Base-by-base conservation (phyloP, 2,888 invertebrate species). In the Cerceris ruficornis region DNA sequence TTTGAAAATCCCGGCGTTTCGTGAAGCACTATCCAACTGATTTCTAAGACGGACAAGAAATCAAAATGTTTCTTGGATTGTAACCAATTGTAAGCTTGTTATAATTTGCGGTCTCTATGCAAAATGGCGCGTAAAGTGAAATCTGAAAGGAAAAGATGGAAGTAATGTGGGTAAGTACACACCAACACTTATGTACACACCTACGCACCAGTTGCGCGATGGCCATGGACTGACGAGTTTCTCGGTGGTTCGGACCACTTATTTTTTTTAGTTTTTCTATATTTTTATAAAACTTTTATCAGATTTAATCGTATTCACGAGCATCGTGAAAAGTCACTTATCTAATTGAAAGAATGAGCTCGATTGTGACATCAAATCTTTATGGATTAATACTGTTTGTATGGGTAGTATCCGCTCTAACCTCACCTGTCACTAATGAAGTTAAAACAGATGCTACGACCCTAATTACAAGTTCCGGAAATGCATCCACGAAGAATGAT, bases 391-490 rank as follows among this genome's bases (percentile, higher is more conserved):
- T 59, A 55, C 41, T 75, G 55, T 77, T 86, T 74, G 65, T 86
- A 41, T 88, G 83, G 71, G 62, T 85, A 62, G 76, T 81, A 52
- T 74, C 77, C 67, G 81, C 81, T 61, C 61, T 89, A 89, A 88
- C 89, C 87, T 86, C 80, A 69, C 62, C 85, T 78, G 76, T 83
- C 82, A 83, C 62, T 28, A 70, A 64, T 66, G 73, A 62, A 55
- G 61, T 78, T n/a, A 60, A 64, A 67, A 75, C 79, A 76, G 80
- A 83, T 80, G 80, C 72, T 64, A 67, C 52, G 14, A 59, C 62
- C 4, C 46, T 49, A 39, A 71, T 46, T n/a, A n/a, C 54, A 58
- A 70, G 15, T 13, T 41, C 17, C 13, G 15, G n/a, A 9, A 15
- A 58, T 28, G 9, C 15, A 42, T 14, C 42, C 2, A 8, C 28